Evolutionary conservation across 2,888 invertebrate genomes (phyloP).

Genomic region (Acholoe squamosa): DNA sequence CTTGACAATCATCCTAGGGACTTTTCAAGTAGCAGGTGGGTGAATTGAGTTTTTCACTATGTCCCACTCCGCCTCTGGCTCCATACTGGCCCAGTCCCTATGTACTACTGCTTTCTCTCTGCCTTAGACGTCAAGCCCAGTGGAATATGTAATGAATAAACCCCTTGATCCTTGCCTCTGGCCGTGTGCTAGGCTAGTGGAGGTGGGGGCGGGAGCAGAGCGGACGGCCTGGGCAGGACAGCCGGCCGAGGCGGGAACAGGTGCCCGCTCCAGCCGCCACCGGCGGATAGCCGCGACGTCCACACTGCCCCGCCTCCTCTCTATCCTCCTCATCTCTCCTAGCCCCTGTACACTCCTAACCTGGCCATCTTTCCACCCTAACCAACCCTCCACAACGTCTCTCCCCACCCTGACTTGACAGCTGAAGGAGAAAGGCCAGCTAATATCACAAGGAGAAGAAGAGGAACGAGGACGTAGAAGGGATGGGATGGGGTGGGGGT

Average conservation of each 20-base stretch:
- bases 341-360: background rate
- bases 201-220: background rate
- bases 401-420: background rate
- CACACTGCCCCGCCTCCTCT: background rate
- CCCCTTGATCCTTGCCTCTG: background rate
- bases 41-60: background rate
- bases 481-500: conserved; percentile 24
- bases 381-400: background rate
- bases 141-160: background rate
- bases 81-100: background rate
- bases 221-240: conserved; percentile 4
- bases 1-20: conserved; percentile 60
- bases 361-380: background rate
- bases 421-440: too few species aligned
- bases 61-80: background rate
- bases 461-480: background rate
- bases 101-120: background rate
- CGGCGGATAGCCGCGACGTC: background rate
- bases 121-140: background rate
- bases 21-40: conserved; percentile 62
- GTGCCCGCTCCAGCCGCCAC: background rate
- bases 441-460: too few species aligned
- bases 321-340: background rate
- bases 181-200: background rate
- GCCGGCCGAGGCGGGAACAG: background rate